A percentile compares a stretch with the other conserved stretches of the same genome.
Conservation (phyloP, 2,888 invertebrate genomes). For the Leucoptera coffeella region DNA sequence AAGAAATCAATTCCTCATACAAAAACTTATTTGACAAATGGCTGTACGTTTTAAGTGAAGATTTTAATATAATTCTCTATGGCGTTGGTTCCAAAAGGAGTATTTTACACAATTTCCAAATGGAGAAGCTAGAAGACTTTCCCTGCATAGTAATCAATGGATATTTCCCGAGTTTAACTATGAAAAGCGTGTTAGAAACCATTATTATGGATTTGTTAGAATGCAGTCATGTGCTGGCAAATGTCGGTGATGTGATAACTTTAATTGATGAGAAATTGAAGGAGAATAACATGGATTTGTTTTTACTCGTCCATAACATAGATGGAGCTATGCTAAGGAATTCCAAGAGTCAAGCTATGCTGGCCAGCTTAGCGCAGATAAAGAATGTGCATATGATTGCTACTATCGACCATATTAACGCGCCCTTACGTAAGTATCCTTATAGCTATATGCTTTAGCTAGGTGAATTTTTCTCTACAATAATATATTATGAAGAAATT, state of each 20-base stretch:
- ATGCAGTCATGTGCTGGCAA: conserved; percentile 49
- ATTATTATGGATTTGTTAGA: conserved; percentile 67
- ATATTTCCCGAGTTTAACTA: conserved; percentile 83
- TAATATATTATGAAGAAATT: too few relatives aligned
- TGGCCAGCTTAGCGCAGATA: conserved; percentile 70
- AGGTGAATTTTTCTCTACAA: too few relatives aligned
- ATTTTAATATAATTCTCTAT: conserved; percentile 79
- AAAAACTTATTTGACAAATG: conserved; percentile 62
- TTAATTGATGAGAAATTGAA: conserved; percentile 58
- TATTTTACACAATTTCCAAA: conserved; percentile 71
- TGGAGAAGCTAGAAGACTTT: conserved; percentile 28
- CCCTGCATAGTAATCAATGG: conserved; percentile 84
- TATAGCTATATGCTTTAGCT: too few relatives aligned
- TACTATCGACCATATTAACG: conserved; percentile 91
- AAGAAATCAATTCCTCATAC: conserved; percentile 50
- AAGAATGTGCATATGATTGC: conserved; percentile 79
- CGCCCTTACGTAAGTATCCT: conserved; percentile 69
- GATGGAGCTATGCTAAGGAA: conserved; percentile 80
- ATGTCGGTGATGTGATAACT: conserved; percentile 61
- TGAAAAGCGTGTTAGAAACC: conserved; percentile 74
- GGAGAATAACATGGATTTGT: conserved; percentile 55
- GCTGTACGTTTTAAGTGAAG: conserved; percentile 69
- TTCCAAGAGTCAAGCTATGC: conserved; percentile 67
- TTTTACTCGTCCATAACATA: conserved; percentile 82
- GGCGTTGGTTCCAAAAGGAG: conserved; percentile 86